Base-by-base conservation (phyloP, 2,113 vertebrate species). In the Ceyx margarethae region DNA sequence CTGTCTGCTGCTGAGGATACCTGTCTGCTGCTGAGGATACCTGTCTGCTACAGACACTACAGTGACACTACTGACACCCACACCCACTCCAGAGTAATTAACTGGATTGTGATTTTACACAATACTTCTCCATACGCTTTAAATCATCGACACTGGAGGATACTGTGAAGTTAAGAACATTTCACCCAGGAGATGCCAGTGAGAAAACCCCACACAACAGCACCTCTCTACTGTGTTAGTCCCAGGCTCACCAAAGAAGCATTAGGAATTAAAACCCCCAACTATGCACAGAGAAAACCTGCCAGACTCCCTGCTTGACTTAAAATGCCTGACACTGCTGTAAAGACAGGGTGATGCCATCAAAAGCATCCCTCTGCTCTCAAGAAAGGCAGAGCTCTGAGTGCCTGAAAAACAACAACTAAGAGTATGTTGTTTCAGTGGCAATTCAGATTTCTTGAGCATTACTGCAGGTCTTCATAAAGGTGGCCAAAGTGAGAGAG, bases 391-490 rank as follows among this genome's bases (percentile, higher is more conserved):
- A 90, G 10, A 90, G 10, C 57, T 73, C 71, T 19, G 67, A 65
- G 51, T 9, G 33, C 31, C 40, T 54, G 9, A 91, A 88, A 87
- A 45, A 9, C 71, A 85, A 3, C 15, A 37, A 51, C 50, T 35
- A 40, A 22, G 81, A 90, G 22, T 10, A 64, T 58, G 45, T 69
- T 81, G 62, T 16, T 60, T 53, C 60, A 83, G 51, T 1, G 1
- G 65, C 64, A 43, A 78, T 89, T 89, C 40, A 77, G 78, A n/a
- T 73, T 89, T 73, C 66, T 25, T n/a, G 43, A 85, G 75, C 28
- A 37, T 35, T 45, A 69, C 60, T 90, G 80, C 78, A 77, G 54
- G 51, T 73, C 60, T 58, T 65, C 64, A 87, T 10, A 58, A 6
- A 82, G 33, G 62, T 74, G 80, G 58, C 9, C 50, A 65, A 51